These are phyloP conservation scores for Ficedula albicollis DNA, from an alignment of 2,797 vertebrate genomes.

Conservation along the genomic window DNA sequence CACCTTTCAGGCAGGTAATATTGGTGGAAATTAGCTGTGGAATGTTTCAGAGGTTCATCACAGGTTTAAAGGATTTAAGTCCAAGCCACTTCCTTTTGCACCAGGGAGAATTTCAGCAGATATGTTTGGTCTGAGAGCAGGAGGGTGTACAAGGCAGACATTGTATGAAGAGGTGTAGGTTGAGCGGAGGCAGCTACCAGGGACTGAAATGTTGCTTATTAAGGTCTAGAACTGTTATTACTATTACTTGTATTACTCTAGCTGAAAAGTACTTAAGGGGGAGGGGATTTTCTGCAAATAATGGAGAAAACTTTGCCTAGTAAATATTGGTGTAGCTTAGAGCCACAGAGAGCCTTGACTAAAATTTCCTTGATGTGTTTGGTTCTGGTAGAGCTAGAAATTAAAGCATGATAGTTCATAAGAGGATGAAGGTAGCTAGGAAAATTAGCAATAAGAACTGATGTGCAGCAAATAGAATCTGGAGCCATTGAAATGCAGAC, in stretches of 20 bases:
- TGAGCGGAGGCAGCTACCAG: neutral
- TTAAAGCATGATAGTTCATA: neutral
- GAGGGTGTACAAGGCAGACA: neutral
- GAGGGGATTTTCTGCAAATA: neutral
- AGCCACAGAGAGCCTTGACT: neutral
- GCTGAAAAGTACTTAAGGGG: neutral
- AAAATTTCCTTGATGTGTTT: neutral
- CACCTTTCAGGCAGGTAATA: too few relatives aligned
- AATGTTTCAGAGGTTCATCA: neutral
- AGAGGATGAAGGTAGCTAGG: neutral
- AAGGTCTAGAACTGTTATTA: neutral
- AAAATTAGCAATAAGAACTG: neutral
- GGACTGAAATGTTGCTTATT: neutral
- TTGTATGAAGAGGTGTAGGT: neutral
- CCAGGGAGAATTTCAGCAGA: neutral
- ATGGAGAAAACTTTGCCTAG: neutral
- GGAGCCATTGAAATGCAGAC: neutral
- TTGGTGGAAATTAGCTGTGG: too few relatives aligned
- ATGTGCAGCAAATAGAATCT: neutral
- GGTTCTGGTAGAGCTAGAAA: neutral
- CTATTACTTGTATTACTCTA: neutral
- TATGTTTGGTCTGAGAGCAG: slow-evolving; percentile 1
- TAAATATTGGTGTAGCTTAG: neutral
- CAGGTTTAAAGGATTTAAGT: neutral
- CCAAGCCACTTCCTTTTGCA: neutral